Percentiles rank a stretch among this genome's conserved stretches.
Conservation (phyloP, 2,113 vertebrate species). For the Vulpes ferrilata region DNA sequence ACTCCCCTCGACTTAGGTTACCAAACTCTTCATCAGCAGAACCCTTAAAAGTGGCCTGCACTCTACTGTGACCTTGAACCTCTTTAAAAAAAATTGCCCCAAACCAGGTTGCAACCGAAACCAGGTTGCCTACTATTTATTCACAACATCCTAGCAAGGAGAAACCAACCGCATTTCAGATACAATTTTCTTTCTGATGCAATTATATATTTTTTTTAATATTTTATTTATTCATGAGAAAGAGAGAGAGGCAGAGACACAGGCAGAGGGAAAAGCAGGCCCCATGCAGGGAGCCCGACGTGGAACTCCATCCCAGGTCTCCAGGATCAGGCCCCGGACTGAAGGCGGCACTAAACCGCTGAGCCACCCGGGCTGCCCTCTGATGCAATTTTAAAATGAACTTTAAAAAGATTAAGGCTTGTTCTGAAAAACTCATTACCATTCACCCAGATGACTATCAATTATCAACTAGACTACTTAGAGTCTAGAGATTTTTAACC, state of each 20-base stretch:
- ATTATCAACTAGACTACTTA: background rate
- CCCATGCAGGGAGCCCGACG: too few species aligned
- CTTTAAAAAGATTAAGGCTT: background rate
- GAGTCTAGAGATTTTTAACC: background rate
- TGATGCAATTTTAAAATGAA: background rate
- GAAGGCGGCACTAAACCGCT: too few species aligned
- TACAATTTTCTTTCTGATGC: background rate
- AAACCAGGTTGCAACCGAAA: background rate
- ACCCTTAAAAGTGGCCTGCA: background rate
- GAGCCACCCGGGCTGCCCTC: background rate
- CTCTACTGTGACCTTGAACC: background rate
- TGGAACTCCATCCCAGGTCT: too few species aligned
- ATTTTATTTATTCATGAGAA: too few species aligned
- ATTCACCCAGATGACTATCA: background rate
- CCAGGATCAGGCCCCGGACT: too few species aligned
- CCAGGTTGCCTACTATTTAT: background rate
- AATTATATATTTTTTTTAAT: background rate
- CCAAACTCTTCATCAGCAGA: background rate
- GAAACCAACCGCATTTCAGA: background rate
- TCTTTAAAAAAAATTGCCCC: background rate
- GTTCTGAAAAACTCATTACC: background rate
- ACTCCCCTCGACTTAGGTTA: background rate
- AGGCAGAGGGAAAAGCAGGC: too few species aligned
- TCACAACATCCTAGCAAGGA: background rate
- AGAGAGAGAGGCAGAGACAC: too few species aligned